phyloP scores from a whole-genome alignment of 1,140 invertebrate genomes.

The Matsumurasca onukii region DNA sequence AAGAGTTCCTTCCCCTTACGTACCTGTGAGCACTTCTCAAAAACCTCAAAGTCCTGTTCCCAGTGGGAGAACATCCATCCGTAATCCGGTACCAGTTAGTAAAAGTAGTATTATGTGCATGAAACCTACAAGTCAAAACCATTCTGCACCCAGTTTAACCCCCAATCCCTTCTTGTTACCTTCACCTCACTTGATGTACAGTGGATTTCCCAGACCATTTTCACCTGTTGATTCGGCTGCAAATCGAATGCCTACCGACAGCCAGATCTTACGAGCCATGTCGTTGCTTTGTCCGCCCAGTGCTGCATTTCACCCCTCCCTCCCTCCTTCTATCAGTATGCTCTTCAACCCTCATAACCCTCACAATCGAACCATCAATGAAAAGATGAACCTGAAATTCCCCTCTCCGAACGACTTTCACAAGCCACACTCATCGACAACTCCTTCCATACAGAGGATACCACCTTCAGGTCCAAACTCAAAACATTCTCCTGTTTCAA shows the following conservation, averaged over 20 bases:
- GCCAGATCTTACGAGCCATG: conserved; percentile 42
- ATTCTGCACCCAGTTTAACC: conserved; percentile 29
- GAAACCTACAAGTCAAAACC: conserved; percentile 34
- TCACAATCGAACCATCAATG: conserved; percentile 30
- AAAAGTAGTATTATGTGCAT: conserved; percentile 7
- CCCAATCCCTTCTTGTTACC: conserved; percentile 33
- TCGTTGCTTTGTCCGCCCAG: conserved; percentile 36
- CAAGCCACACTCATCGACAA: neutral
- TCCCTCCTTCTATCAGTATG: conserved; percentile 42
- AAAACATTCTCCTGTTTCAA: conserved; percentile 3
- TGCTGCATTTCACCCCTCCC: conserved; percentile 40
- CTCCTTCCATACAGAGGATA: conserved; percentile 39
- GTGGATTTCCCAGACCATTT: conserved; percentile 26
- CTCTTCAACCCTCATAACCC: conserved; percentile 42
- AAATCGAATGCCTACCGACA: conserved; percentile 22
- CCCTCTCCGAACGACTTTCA: conserved; percentile 22
- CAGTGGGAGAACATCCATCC: conserved; percentile 29
- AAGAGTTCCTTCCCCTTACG: neutral
- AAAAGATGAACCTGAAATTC: conserved; percentile 30
- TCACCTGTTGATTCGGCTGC: conserved; percentile 30
- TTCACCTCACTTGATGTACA: conserved; percentile 32
- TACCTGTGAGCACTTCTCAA: conserved; percentile 23
- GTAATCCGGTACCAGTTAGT: conserved; percentile 21
- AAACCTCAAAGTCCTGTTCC: conserved; percentile 32
- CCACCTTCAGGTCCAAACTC: conserved; percentile 29